phyloP scores from a whole-genome alignment of 2,113 vertebrate species.

The Laterallus jamaicensis region DNA sequence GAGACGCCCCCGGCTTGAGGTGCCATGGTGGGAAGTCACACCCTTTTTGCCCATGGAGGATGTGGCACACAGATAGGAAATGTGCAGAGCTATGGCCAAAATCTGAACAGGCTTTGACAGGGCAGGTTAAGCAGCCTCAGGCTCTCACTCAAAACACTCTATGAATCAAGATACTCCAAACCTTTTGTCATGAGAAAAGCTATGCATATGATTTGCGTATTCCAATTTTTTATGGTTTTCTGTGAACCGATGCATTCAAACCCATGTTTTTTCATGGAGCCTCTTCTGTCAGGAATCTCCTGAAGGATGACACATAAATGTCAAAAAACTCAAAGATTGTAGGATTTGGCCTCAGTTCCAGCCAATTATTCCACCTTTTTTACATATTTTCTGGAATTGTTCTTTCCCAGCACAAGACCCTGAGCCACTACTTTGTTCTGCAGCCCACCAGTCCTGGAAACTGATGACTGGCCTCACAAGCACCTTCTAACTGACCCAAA shows the following conservation, averaged over 20 bases:
- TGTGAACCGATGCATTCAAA: not conserved
- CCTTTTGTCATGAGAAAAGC: not conserved
- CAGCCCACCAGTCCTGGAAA: not conserved
- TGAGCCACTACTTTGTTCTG: not conserved
- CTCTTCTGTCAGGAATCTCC: not conserved
- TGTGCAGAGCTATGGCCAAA: not conserved
- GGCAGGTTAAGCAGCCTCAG: not conserved
- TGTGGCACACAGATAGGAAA: not conserved
- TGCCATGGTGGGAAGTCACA: not conserved
- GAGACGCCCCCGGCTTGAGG: fast-evolving
- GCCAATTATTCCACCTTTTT: not conserved
- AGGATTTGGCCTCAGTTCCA: not conserved
- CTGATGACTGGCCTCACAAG: not conserved
- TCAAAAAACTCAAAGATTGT: not conserved
- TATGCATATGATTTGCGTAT: not conserved
- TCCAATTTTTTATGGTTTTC: not conserved
- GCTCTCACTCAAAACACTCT: not conserved
- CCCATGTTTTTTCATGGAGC: not conserved
- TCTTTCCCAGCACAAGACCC: not conserved
- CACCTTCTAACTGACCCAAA: not conserved
- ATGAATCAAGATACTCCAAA: not conserved
- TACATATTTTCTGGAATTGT: not conserved
- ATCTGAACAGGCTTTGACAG: not conserved
- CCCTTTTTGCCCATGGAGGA: fast-evolving
- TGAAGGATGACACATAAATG: not conserved